phyloP scores from a whole-genome alignment of 2,888 invertebrate species.

The Heliconius hortense region DNA sequence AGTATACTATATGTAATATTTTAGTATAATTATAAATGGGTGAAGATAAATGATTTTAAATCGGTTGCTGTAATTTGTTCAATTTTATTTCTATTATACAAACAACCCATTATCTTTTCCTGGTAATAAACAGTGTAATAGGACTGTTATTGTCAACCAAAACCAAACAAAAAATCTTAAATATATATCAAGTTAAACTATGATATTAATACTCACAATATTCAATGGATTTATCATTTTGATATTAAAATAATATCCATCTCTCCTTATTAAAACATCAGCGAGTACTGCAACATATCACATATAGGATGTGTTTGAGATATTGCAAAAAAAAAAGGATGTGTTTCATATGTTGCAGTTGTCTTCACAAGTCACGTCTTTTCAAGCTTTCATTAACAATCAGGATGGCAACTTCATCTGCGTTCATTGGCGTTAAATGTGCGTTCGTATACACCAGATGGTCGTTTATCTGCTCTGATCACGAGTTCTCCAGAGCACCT shows the following conservation, averaged over 20 bases:
- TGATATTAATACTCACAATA: too few species aligned
- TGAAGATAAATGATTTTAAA: too few species aligned
- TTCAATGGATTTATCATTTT: conserved; percentile 40
- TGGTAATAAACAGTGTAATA: too few species aligned
- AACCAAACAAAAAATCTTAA: too few species aligned
- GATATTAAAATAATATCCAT: conserved; percentile 43
- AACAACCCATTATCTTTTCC: too few species aligned
- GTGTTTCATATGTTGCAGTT: neutral
- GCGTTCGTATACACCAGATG: conserved; percentile 46
- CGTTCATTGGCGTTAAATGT: conserved; percentile 48
- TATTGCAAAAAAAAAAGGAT: too few species aligned
- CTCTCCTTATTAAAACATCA: conserved; percentile 40
- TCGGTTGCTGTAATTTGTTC: too few species aligned
- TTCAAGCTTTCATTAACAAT: conserved; percentile 44
- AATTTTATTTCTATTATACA: too few species aligned
- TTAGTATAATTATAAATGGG: neutral
- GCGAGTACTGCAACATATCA: conserved; percentile 36
- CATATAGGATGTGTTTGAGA: conserved; percentile 30
- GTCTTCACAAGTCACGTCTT: neutral
- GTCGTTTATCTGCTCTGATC: conserved; percentile 47
- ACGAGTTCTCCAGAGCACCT: conserved; percentile 46
- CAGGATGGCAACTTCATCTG: conserved; percentile 48
- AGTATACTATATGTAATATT: neutral
- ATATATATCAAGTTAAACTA: neutral
- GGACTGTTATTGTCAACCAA: too few species aligned